Base-by-base conservation (phyloP, 2,888 invertebrate species). In the Dasysyrphus tricinctus region DNA sequence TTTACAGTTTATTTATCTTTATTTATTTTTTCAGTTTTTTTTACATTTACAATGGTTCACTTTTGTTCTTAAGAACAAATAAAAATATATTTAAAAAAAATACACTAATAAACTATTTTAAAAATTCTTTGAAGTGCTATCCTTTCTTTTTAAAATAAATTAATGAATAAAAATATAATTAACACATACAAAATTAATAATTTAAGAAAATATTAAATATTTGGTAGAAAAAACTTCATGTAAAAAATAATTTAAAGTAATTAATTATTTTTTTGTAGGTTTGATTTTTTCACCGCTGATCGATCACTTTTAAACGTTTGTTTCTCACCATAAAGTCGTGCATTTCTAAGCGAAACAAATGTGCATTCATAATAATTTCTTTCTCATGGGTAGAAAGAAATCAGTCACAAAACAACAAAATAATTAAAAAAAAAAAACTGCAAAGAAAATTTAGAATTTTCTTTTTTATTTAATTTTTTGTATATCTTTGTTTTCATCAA, bases 261-360 rank as follows among this genome's bases (percentile, higher is more conserved):
- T 4, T 12, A 51, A n/a, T 24, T 19, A n/a, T 24, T 29, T 42
- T 14, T 29, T 42, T 24, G 12, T n/a, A 19, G 5, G 2, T 14
- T 24, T 7, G 5, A 29, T 11, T 32, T 42, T 51, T 61, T 24
- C 24, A 74, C 67, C 67, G 73, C 44, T 44, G 67, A 69, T 79
- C 54, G 65, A 78, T 79, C 54, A 74, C 49, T 44, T 80, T 80
- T 47, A 14, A 24, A 24, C 24, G 39, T 61, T 61, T 61, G 11
- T 42, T 7, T 42, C 67, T 75, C 75, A 80, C 69, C 75, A 70
- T 61, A 69, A 75, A 70, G 39, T 81, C 57, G 80, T 81, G 70
- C 76, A 76, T 70, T 81, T 63, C 39, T 69, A 70, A 81, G 78
- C 78, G 59, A 73, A 82, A 78, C 65, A 77, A 61, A 54, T 67